Evolutionary conservation across 2,888 invertebrate genomes (phyloP).

Genomic region (Andrena dorsata): DNA sequence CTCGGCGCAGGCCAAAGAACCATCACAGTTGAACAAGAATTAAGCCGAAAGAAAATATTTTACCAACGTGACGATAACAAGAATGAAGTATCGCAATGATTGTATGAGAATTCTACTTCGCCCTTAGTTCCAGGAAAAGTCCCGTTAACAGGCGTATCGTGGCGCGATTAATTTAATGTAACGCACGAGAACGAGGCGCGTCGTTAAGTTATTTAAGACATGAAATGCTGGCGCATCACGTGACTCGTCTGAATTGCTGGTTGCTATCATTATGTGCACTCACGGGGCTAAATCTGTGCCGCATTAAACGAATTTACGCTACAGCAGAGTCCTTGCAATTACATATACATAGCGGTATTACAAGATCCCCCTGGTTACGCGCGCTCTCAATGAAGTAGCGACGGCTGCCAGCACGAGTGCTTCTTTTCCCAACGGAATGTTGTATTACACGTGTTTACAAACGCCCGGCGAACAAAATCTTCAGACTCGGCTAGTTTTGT

Average conservation of each 20-base stretch:
- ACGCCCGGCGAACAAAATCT: slow-evolving; percentile 31
- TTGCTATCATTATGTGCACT: slow-evolving; percentile 58
- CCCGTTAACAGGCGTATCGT: background rate
- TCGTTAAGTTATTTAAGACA: slow-evolving; percentile 47
- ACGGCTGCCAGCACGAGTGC: slow-evolving; percentile 33
- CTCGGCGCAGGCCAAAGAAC: too few species aligned
- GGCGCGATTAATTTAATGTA: slow-evolving; percentile 6
- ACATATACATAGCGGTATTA: slow-evolving; percentile 51
- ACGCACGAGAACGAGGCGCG: slow-evolving; percentile 5
- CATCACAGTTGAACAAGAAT: too few species aligned
- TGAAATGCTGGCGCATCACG: slow-evolving; percentile 30
- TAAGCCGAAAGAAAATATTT: too few species aligned
- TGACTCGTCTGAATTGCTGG: slow-evolving; percentile 43
- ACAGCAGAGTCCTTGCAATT: slow-evolving; percentile 58
- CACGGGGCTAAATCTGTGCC: slow-evolving; percentile 55
- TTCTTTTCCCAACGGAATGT: slow-evolving; percentile 46
- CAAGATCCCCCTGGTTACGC: slow-evolving; percentile 41
- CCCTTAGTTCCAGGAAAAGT: background rate
- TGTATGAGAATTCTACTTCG: background rate
- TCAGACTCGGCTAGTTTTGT: slow-evolving; percentile 25
- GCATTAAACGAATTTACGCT: slow-evolving; percentile 64
- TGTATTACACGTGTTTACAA: slow-evolving; percentile 49
- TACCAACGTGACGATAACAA: background rate
- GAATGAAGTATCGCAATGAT: background rate
- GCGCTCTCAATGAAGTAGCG: slow-evolving; percentile 53